Evolutionary conservation across 2,888 invertebrate species (phyloP).

Genomic region (Ganaspis brasiliensis): DNA sequence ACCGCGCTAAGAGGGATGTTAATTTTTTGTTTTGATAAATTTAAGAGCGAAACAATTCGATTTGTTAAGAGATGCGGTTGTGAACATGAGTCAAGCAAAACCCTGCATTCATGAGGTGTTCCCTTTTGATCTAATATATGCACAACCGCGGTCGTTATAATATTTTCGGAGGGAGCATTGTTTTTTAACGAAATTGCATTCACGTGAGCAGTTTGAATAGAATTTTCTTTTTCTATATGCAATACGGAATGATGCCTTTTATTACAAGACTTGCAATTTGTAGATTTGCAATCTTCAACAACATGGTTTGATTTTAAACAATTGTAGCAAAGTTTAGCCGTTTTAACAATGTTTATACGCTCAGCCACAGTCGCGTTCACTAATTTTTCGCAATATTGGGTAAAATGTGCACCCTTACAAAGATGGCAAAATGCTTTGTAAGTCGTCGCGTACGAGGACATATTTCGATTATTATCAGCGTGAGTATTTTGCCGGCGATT

Average conservation of each 20-base stretch:
- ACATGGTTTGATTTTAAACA: neutral
- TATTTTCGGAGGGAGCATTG: neutral
- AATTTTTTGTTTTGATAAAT: neutral
- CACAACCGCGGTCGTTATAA: neutral
- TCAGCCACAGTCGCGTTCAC: neutral
- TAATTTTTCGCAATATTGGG: too few species aligned
- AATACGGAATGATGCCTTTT: neutral
- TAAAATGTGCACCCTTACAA: neutral
- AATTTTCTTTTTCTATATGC: neutral
- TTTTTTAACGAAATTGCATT: neutral
- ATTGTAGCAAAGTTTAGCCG: neutral
- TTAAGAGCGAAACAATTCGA: neutral
- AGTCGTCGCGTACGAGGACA: neutral
- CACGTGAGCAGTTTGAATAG: neutral
- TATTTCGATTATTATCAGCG: neutral
- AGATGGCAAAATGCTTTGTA: neutral
- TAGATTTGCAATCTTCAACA: neutral
- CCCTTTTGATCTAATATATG: neutral
- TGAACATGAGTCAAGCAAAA: conserved; percentile 5
- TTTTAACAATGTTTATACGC: neutral
- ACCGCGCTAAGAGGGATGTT: neutral
- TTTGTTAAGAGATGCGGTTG: neutral
- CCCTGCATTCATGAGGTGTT: neutral
- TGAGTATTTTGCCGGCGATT: neutral
- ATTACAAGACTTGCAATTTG: neutral